Base-by-base conservation (phyloP, 2,797 vertebrate genomes). In the Pseudochirops corinnae region DNA sequence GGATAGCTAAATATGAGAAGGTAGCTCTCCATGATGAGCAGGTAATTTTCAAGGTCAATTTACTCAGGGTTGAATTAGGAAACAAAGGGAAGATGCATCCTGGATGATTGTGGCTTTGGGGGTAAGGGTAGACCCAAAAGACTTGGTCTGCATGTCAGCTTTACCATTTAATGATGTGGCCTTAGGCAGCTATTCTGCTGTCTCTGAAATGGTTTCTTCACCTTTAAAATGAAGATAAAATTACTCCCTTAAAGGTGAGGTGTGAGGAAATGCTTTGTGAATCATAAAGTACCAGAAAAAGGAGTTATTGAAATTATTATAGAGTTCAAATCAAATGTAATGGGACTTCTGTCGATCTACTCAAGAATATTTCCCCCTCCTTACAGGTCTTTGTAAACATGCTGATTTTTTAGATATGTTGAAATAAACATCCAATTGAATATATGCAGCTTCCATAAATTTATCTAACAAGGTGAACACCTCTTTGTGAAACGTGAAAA, bases 391-490 rank as follows among this genome's bases (percentile, higher is more conserved):
- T 31, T 56, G 62, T 50, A 90, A 52, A 62, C 92, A 95, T 55
- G 0, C 50, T 4, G 93, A 52, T 82, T 91, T 96, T 92, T 3
- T 9, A 93, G 57, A 33, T 93, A 62, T 74, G 56, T 92, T 93
- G 74, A 94, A 94, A 91, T 91, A 56, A 95, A 90, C 3, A 93
- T 55, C 26, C n/a, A 91, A 16, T 0, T 91, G 50, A 94, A 91
- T 2, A 92, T 50, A 93, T 46, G 0, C 62, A 58, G 50, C 56
- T n/a, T 93, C 52, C 95, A 87, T 90, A 90, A 95, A 62, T 56
- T 82, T 16, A 57, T 90, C 62, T 94, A 94, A 60, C n/a, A 16
- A 90, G 14, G 33, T 5, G 74, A 90, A 55, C 50, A 18, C 60
- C 53, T 92, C 53, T 24, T 74, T 57, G 18, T 94, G 92, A 95